These are phyloP conservation scores for Dasysyrphus tricinctus DNA, from an alignment of 2,888 invertebrate species.

Conservation along the genomic window DNA sequence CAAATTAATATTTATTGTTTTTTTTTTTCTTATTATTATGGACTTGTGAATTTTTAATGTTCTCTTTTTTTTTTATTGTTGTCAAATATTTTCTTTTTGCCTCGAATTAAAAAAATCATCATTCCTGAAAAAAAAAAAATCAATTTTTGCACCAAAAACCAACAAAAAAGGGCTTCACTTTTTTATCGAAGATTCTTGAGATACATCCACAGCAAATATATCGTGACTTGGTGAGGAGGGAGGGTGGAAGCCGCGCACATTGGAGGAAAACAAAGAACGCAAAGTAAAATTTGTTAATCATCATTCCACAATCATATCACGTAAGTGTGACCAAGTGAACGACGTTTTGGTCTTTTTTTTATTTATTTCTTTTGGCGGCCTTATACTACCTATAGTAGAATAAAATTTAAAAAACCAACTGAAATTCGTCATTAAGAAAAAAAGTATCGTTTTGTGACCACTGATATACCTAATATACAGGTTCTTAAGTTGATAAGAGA, in stretches of 20 bases:
- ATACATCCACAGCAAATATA: constrained; percentile 5
- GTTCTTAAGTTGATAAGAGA: constrained; percentile 1
- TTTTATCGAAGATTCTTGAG: not conserved
- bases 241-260: constrained; percentile 29
- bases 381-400: constrained; percentile 31
- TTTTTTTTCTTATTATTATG: too few species aligned
- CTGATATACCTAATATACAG: not conserved
- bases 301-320: constrained; percentile 68
- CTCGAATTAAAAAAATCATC: too few species aligned
- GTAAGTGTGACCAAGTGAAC: constrained; percentile 67
- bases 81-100: too few species aligned
- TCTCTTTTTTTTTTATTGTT: too few species aligned
- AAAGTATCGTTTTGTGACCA: constrained; percentile 1
- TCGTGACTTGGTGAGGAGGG: too few species aligned
- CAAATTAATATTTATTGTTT: too few species aligned
- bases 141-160: not conserved
- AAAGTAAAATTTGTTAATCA: constrained; percentile 23
- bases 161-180: constrained; percentile 1
- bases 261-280: constrained; percentile 66
- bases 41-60: too few species aligned
- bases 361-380: not conserved
- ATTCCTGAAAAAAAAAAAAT: too few species aligned
- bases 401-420: constrained; percentile 27
- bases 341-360: constrained; percentile 34
- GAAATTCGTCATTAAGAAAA: constrained; percentile 49